These are phyloP conservation scores for Oopsacas minuta DNA, from an alignment of 37 sponge, comb jelly and placozoan genomes.

Conservation along the genomic window DNA sequence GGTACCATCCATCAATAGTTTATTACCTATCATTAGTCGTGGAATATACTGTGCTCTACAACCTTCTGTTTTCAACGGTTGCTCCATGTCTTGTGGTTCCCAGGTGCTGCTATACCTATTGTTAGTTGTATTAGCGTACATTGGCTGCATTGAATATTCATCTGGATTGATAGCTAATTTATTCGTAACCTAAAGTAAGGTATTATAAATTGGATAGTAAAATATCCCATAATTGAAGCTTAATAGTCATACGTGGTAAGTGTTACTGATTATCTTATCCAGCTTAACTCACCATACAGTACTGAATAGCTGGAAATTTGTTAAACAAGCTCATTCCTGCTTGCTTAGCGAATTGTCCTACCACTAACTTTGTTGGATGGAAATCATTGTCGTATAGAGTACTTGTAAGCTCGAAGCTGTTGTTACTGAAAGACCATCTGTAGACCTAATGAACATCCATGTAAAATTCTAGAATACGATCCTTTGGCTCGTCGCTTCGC, in stretches of 20 bases:
- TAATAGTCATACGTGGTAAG: too few species aligned
- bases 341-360: background rate
- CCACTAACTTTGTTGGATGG: background rate
- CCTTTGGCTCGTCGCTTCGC: too few species aligned
- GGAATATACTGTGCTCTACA: background rate
- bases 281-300: background rate
- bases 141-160: background rate
- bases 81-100: background rate
- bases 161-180: background rate
- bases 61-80: background rate
- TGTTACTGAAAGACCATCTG: slow-evolving; percentile 14
- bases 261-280: too few species aligned
- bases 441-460: background rate
- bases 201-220: too few species aligned
- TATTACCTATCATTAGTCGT: background rate
- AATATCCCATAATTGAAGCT: too few species aligned
- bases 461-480: too few species aligned
- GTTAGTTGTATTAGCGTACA: background rate
- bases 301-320: background rate
- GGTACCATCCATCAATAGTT: too few species aligned
- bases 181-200: background rate
- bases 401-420: background rate
- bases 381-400: background rate
- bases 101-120: background rate
- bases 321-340: background rate